These are phyloP conservation scores for Triplophysa tibetana DNA, from an alignment of 2,113 vertebrate genomes.

Conservation along the genomic window DNA sequence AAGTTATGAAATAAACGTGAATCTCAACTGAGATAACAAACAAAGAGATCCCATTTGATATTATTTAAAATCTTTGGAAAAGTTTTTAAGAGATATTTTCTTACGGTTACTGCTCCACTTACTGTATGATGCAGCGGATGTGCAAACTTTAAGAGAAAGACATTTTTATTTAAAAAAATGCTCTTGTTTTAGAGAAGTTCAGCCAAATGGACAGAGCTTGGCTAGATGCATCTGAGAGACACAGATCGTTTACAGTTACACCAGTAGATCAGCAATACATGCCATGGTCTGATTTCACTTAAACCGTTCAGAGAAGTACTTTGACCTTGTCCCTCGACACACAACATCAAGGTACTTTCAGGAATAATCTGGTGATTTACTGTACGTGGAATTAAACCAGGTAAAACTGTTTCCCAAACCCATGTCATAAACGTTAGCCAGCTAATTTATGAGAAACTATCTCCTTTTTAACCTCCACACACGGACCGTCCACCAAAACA, in stretches of 20 bases:
- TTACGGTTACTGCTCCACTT: background rate
- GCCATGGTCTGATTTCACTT: slow-evolving; percentile 32
- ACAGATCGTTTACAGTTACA: slow-evolving; percentile 37
- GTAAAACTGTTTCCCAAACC: background rate
- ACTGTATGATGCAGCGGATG: slow-evolving; percentile 3
- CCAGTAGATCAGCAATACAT: slow-evolving; percentile 27
- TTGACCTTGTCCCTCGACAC: slow-evolving; percentile 25
- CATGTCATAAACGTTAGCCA: slow-evolving; percentile 22
- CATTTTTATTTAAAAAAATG: slow-evolving; percentile 24
- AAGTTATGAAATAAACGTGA: too few species aligned
- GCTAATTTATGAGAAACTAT: slow-evolving; percentile 37
- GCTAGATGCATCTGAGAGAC: slow-evolving; percentile 35
- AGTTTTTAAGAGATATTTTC: background rate
- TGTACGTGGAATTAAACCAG: slow-evolving; percentile 37
- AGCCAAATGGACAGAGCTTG: slow-evolving; percentile 20
- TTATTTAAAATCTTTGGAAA: background rate
- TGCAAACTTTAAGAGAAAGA: background rate
- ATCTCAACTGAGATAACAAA: too few species aligned
- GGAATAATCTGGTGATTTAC: slow-evolving; percentile 42
- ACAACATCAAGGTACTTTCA: slow-evolving; percentile 27
- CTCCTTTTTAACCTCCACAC: slow-evolving; percentile 29
- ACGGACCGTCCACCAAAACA: background rate
- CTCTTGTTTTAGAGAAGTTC: slow-evolving; percentile 21
- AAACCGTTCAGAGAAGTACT: slow-evolving; percentile 30
- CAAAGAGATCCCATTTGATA: too few species aligned